Conservation (phyloP, 2,113 vertebrate genomes). For the Oncorhynchus mykiss region DNA sequence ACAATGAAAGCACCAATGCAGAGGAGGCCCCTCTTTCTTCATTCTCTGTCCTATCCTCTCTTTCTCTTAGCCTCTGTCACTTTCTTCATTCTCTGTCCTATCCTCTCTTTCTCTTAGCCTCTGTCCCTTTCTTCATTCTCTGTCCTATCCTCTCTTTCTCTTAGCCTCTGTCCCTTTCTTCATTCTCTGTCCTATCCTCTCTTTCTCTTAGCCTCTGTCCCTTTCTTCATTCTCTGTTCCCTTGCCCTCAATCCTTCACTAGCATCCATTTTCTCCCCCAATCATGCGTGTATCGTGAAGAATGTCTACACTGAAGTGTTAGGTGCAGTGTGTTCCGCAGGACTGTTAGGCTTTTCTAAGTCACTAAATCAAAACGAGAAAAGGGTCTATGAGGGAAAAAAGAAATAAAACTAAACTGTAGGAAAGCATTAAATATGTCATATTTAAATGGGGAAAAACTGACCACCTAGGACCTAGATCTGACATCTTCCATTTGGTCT, state of each 20-base stretch:
- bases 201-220: not conserved
- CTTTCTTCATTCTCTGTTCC: not conserved
- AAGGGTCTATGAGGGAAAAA: constrained; percentile 26
- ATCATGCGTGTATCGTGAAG: not conserved
- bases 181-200: not conserved
- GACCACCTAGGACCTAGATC: constrained; percentile 59
- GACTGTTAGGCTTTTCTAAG: not conserved
- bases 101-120: not conserved
- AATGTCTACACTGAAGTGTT: not conserved
- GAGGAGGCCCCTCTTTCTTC: constrained; percentile 22
- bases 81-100: not conserved
- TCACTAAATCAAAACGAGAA: constrained; percentile 41
- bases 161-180: not conserved
- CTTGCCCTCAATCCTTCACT: not conserved
- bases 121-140: not conserved
- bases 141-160: not conserved
- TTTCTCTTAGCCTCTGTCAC: not conserved
- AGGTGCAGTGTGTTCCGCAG: not conserved
- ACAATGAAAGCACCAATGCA: constrained; percentile 53
- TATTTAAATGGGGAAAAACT: constrained; percentile 45
- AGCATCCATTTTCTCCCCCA: too few species aligned
- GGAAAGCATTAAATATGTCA: too few species aligned
- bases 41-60: not conserved
- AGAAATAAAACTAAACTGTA: not conserved
- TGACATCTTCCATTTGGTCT: constrained; percentile 58